phyloP scores from a whole-genome alignment of 2,888 invertebrate genomes.

The Andrena bicolor region DNA sequence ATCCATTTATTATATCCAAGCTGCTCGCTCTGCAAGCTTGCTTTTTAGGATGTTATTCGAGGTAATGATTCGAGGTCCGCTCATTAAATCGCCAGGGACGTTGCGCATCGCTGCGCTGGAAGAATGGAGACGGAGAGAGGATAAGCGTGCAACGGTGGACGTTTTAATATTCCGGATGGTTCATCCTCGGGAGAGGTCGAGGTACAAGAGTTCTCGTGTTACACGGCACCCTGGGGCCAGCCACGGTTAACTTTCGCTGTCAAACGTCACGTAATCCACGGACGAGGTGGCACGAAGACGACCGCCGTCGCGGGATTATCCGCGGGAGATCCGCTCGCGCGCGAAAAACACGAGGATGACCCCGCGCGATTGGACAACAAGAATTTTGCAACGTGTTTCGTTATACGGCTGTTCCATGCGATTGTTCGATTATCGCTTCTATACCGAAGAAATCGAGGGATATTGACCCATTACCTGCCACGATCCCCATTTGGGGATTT shows the following conservation, averaged over 20 bases:
- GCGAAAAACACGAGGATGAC: slow-evolving; percentile 54
- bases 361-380: slow-evolving; percentile 34
- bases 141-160: background rate
- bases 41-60: too few relatives aligned
- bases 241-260: slow-evolving; percentile 79
- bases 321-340: slow-evolving; percentile 28
- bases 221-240: slow-evolving; percentile 54
- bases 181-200: slow-evolving; percentile 47
- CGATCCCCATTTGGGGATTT: too few relatives aligned
- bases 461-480: too few relatives aligned
- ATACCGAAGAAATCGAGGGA: background rate
- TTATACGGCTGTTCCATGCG: slow-evolving; percentile 9
- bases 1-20: background rate
- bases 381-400: slow-evolving; percentile 57
- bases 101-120: background rate
- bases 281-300: slow-evolving; percentile 51
- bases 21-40: background rate
- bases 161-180: slow-evolving; percentile 40
- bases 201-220: slow-evolving; percentile 52
- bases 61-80: background rate
- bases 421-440: background rate
- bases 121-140: background rate
- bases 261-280: slow-evolving; percentile 77
- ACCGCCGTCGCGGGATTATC: slow-evolving; percentile 29
- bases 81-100: background rate